These are phyloP conservation scores for Megalopta genalis DNA, from an alignment of 1,140 invertebrate species.

Conservation along the genomic window DNA sequence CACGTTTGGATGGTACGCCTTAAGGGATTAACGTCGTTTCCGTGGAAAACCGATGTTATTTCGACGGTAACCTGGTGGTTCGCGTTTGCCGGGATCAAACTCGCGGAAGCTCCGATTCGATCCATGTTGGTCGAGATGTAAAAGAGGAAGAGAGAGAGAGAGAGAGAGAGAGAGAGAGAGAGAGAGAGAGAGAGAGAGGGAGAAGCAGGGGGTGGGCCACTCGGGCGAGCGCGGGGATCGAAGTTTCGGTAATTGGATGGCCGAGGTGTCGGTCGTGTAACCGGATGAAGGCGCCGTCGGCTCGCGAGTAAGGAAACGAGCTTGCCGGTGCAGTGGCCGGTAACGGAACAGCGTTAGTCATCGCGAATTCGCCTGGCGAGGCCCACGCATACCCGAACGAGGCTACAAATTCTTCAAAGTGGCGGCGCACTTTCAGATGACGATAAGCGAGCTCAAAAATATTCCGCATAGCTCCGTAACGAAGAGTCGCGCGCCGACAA, in stretches of 20 bases:
- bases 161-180: too few species aligned
- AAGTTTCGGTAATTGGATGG: neutral
- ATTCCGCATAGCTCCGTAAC: conserved; percentile 59
- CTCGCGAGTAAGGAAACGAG: conserved; percentile 20
- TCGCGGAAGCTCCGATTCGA: too few species aligned
- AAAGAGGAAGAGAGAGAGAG: too few species aligned
- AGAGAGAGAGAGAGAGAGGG: too few species aligned
- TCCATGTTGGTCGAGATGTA: too few species aligned
- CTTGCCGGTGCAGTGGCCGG: neutral
- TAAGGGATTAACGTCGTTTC: too few species aligned
- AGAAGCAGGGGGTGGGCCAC: too few species aligned
- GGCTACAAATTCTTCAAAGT: conserved; percentile 47
- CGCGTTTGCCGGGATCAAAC: too few species aligned
- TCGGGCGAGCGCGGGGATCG: neutral
- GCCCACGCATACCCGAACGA: conserved; percentile 41
- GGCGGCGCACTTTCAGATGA: conserved; percentile 52
- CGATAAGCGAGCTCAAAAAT: conserved; percentile 58
- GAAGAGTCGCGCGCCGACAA: conserved; percentile 42
- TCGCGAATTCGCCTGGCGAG: conserved; percentile 24
- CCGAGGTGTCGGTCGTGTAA: neutral
- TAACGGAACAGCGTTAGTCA: conserved; percentile 42
- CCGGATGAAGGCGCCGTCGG: neutral
- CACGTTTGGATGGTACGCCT: too few species aligned
- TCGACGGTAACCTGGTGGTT: too few species aligned
- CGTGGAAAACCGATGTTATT: too few species aligned